Evolutionary conservation across 2,113 vertebrate genomes (phyloP), one percentile per base, ranked within the genome.

Genomic region (Junco hyemalis): DNA sequence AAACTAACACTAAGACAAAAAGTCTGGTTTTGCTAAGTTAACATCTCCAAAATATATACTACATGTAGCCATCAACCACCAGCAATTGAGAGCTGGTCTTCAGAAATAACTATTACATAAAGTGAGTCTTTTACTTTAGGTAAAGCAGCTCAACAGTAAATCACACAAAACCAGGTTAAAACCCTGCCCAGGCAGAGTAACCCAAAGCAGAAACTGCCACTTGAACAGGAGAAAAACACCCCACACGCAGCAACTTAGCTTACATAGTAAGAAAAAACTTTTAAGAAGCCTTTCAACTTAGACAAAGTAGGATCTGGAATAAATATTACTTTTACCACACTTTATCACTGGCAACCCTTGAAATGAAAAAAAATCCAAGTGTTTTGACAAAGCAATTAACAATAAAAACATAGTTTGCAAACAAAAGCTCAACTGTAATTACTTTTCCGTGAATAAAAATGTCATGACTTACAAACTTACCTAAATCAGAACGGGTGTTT

Each of bases 401-500:
- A 65, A 20, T 31, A 54, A 68, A 68, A 72, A 42, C 2, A 6
- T 0, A 51, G 14, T 63, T 22, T 76, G n/a, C 50, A 70, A 51
- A 69, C 5, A 56, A 33, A 68, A 86, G 35, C 42, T 71, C 23
- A 84, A 53, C 6, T 57, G 25, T 35, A 74, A 65, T 47, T 51
- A 65, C 11, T 42, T 9, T 0, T 3, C 54, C 33, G 6, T 11
- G 14, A 90, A 86, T n/a, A 20, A 51, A 90, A 92, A 63, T 40
- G 1, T 54, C 56, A 95, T 73, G 31, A 87, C 47, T 91, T 65
- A 54, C 2, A 71, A 38, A 97, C 99, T 98, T 98, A 99, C 99
- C 99, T 96, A 99, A 97, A 96, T 99, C 99, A 56, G 99, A 99
- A 72, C 99, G 99, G 9, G 99, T 99, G 97, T 99, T 99, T 79